Percentiles rank a stretch among this genome's conserved stretches.
Evolutionary conservation across 2,888 invertebrate species (phyloP).

Genomic region (Tolmerus cingulatus): DNA sequence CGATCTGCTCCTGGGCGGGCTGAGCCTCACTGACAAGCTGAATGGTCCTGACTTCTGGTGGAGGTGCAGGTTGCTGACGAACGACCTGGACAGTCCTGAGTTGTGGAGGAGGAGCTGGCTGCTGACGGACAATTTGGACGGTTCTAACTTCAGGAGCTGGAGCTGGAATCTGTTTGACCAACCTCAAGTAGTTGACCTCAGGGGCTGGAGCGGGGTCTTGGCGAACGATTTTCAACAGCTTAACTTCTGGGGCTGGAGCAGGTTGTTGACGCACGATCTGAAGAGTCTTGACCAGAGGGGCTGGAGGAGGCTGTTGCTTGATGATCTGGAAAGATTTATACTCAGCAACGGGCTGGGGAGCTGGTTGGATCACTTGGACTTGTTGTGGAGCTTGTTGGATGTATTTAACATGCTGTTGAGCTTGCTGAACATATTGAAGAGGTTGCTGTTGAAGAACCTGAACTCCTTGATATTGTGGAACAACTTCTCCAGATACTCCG

Average conservation of each 20-base stretch:
- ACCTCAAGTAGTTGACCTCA: not conserved
- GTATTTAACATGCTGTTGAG: not conserved
- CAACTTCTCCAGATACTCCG: not conserved
- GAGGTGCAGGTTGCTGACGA: not conserved
- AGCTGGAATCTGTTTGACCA: not conserved
- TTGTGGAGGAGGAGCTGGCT: not conserved
- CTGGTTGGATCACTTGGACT: not conserved
- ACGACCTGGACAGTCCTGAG: not conserved
- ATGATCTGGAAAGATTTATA: not conserved
- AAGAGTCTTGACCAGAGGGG: not conserved
- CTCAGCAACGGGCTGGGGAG: not conserved
- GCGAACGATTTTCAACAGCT: not conserved
- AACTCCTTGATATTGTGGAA: not conserved
- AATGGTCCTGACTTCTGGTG: not conserved
- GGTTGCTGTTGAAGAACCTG: not conserved
- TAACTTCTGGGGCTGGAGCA: not conserved
- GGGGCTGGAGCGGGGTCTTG: not conserved
- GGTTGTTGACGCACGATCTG: not conserved
- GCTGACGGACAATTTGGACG: not conserved
- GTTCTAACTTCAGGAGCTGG: constrained; percentile 17
- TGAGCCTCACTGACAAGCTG: not conserved
- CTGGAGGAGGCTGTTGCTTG: not conserved
- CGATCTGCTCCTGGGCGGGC: not conserved
- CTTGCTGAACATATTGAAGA: not conserved
- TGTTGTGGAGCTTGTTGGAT: not conserved